Conservation (phyloP, 1,140 invertebrate species). For the Stratiolaelaps scimitus region DNA sequence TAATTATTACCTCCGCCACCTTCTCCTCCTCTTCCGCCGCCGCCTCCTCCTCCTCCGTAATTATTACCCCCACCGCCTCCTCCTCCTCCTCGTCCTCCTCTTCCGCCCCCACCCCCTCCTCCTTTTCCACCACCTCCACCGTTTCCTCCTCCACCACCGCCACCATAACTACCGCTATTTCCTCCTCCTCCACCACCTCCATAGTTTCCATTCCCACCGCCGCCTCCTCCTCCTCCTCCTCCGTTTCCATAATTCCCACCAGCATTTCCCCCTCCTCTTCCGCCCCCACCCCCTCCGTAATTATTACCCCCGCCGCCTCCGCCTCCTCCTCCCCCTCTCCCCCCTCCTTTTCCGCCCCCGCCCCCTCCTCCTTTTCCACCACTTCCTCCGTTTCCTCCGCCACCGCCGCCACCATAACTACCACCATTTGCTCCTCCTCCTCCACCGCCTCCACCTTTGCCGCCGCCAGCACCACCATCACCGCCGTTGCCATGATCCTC, state of each 20-base stretch:
- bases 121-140: slow-evolving; percentile 29
- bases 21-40: slow-evolving; percentile 30
- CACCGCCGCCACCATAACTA: slow-evolving; percentile 3
- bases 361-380: slow-evolving; percentile 26
- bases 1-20: neutral
- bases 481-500: too few relatives aligned
- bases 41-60: slow-evolving; percentile 27
- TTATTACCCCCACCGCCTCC: slow-evolving; percentile 10
- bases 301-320: slow-evolving; percentile 26
- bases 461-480: slow-evolving; percentile 38
- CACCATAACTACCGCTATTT: slow-evolving; percentile 19
- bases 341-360: slow-evolving; percentile 27
- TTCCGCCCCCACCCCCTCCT: neutral
- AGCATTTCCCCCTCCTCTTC: neutral
- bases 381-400: slow-evolving; percentile 22
- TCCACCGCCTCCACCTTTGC: slow-evolving; percentile 37
- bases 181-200: slow-evolving; percentile 22
- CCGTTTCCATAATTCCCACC: slow-evolving; percentile 24
- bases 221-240: slow-evolving; percentile 24
- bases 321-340: slow-evolving; percentile 31
- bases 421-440: slow-evolving; percentile 19
- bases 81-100: slow-evolving; percentile 26
- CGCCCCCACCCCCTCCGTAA: slow-evolving; percentile 9
- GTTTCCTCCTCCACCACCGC: slow-evolving; percentile 27
- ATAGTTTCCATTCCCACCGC: slow-evolving; percentile 30